Evolutionary conservation across 2,888 invertebrate genomes (phyloP).

Genomic region (Eupithecia tripunctaria): DNA sequence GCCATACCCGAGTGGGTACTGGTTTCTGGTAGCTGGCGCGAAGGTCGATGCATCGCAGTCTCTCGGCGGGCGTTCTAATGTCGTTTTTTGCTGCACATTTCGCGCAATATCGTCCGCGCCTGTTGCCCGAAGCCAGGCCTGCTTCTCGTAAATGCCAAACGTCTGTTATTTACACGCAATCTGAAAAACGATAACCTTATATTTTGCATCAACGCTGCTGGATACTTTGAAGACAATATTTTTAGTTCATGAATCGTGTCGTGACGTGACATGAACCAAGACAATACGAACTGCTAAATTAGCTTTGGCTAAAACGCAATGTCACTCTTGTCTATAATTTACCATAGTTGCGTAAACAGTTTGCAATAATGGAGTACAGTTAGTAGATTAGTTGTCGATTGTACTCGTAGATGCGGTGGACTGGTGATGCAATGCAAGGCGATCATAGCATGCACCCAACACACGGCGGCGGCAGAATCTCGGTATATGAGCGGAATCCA

Average conservation of each 20-base stretch:
- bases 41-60: constrained; percentile 67
- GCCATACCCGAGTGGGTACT: constrained; percentile 32
- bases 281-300: neutral
- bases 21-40: constrained; percentile 48
- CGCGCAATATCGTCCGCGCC: constrained; percentile 42
- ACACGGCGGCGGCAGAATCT: constrained; percentile 57
- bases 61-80: constrained; percentile 62
- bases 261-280: neutral
- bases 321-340: neutral
- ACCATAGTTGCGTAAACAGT: neutral
- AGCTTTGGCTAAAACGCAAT: neutral
- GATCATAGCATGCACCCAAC: constrained; percentile 39
- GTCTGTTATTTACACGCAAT: constrained; percentile 31
- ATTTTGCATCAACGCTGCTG: constrained; percentile 18
- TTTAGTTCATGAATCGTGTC: neutral
- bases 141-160: constrained; percentile 45
- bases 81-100: constrained; percentile 59
- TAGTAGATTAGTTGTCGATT: constrained; percentile 7
- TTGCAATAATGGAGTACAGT: neutral
- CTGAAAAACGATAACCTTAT: constrained; percentile 25
- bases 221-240: neutral
- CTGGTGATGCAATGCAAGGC: constrained; percentile 37
- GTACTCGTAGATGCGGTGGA: neutral
- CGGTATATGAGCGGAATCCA: constrained; percentile 79
- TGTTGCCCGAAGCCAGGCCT: constrained; percentile 46